Evolutionary conservation across 1,140 invertebrate genomes (phyloP), one percentile per base, ranked within the genome.

Genomic region (Eupristina koningsbergeri): DNA sequence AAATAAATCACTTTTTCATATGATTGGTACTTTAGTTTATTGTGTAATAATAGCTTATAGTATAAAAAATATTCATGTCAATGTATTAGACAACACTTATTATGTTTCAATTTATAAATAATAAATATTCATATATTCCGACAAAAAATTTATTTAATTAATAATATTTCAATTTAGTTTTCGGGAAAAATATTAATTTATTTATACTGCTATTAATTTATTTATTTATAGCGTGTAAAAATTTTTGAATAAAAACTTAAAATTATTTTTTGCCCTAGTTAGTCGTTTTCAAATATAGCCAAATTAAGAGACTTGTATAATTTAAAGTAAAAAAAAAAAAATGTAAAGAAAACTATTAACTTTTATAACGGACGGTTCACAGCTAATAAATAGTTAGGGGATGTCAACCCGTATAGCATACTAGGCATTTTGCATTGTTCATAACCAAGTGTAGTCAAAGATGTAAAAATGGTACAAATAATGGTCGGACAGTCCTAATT

Each of bases 401-500:
- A 41, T 74, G 45, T 50, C 67, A 71, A 22, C 41, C 22, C 36
- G 39, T 36, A 71, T 71, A n/a, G 41, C n/a, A 71, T 17, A 0
- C n/a, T n/a, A 74, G 5, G 45, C 29, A 29, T 74, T 47, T 50
- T 50, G 45, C 45, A 74, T 50, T 74, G 45, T 47, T 45, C 45
- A 50, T 74, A 74, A 74, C 11, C 41, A 74, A 74, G 73, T 50
- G 45, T 29, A 50, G 19, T 50, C 45, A 50, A 50, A 74, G 69
- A 74, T 74, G 36, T 29, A 29, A 74, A 41, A 36, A 41, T 67
- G 61, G 45, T 77, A 58, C 26, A 61, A 74, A 36, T 58, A 83
- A 83, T 63, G 74, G 81, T 83, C 78, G 78, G 47, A 87, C 79
- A 81, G 84, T 88, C 85, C 86, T 92, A 91, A 92, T 92, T 92